Conservation (phyloP, 1,140 invertebrate species). For the Telenomus remus region DNA sequence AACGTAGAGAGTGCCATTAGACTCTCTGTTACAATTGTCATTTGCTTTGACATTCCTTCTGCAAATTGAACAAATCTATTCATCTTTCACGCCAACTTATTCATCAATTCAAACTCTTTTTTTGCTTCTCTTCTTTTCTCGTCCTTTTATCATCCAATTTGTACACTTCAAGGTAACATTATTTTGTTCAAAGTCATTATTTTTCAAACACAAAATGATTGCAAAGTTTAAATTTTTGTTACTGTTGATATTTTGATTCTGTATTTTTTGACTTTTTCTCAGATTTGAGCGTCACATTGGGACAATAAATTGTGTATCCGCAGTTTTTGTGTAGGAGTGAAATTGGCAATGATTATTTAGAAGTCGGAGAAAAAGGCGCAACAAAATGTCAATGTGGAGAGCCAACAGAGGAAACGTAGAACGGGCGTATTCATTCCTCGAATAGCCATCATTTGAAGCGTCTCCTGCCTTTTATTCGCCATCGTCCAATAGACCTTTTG, state of each 20-base stretch:
- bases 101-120: too few relatives aligned
- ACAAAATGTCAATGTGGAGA: constrained; percentile 41
- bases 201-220: too few relatives aligned
- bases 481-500: constrained; percentile 46
- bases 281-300: too few relatives aligned
- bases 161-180: too few relatives aligned
- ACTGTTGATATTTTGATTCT: too few relatives aligned
- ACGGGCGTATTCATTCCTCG: constrained; percentile 43
- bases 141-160: too few relatives aligned
- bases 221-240: too few relatives aligned
- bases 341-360: constrained; percentile 16
- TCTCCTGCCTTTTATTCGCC: constrained; percentile 47
- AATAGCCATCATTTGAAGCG: constrained; percentile 45
- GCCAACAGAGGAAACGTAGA: constrained; percentile 20
- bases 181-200: too few relatives aligned
- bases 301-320: too few relatives aligned
- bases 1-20: not conserved
- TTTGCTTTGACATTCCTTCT: not conserved
- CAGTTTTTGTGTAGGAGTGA: not conserved
- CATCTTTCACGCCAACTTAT: not conserved
- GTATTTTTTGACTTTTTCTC: too few relatives aligned
- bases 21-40: not conserved
- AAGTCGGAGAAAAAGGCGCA: constrained; percentile 25
- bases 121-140: too few relatives aligned
- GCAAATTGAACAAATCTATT: not conserved